Base-by-base conservation (phyloP, 2,888 invertebrate genomes). In the Cyaniris semiargus region DNA sequence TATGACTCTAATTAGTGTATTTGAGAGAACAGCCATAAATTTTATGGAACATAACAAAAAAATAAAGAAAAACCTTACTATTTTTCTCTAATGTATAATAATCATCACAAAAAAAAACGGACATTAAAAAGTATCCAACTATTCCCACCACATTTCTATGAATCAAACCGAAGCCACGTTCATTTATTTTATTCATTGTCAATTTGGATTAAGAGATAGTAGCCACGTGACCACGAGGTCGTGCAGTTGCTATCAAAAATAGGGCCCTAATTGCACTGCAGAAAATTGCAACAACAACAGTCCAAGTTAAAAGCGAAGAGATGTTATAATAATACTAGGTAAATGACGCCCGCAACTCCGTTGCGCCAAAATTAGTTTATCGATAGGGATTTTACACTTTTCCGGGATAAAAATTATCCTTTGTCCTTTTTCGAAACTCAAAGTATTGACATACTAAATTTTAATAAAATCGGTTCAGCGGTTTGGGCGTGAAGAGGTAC, bases 171-270 rank as follows among this genome's bases (percentile, higher is more conserved):
- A 44, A 13, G 44, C 70, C 10, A 34, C n/a, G 23, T 71, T 38
- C 71, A 83, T 84, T 83, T 86, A 86, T 88, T 85, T 87, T 86
- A 89, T 89, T 86, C 83, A 84, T 85, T 84, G 88, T 87, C 88
- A 86, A 84, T 87, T 85, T 87, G 90, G 92, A 92, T 91, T 90
- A 88, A 92, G 89, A 91, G 91, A 92, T 91, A 90, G 89, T 84
- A 82, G 88, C 88, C 92, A 90, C 92, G 92, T 91, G 93, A 91
- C 85, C 85, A 81, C 87, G 85, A 85, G 88, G 88, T 88, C 84
- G 83, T 80, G 84, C 83, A 88, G 90, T 91, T 90, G 90, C 91
- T 92, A 93, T 92, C 92, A 93, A 87, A 86, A 86, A 91, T 88
- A 87, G 88, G 87, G 90, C 87, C 88, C 92, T 93, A 93, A 93